phyloP scores from a whole-genome alignment of 2,888 invertebrate species.

The Leucophenga montana region DNA sequence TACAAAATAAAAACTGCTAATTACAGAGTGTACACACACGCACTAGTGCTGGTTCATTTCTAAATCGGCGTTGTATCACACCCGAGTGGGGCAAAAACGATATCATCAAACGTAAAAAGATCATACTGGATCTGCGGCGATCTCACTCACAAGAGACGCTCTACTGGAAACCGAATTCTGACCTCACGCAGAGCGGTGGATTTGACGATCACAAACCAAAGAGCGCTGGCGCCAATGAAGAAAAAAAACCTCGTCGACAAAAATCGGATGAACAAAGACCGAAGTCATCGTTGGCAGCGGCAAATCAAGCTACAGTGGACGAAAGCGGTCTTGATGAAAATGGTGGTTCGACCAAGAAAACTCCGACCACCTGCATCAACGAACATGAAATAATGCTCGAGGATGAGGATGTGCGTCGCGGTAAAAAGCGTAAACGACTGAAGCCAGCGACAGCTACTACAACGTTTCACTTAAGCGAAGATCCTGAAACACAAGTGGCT shows the following conservation, averaged over 20 bases:
- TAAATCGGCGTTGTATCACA: constrained; percentile 79
- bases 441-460: constrained; percentile 63
- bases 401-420: constrained; percentile 74
- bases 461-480: constrained; percentile 73
- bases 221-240: constrained; percentile 62
- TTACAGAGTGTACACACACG: constrained; percentile 79
- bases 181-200: constrained; percentile 69
- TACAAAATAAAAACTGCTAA: too few species aligned
- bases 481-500: constrained; percentile 83
- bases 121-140: constrained; percentile 81
- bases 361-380: constrained; percentile 66
- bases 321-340: constrained; percentile 36
- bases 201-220: constrained; percentile 63
- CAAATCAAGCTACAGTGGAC: constrained; percentile 38
- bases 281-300: constrained; percentile 61
- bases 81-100: constrained; percentile 79
- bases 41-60: constrained; percentile 76
- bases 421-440: constrained; percentile 75
- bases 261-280: constrained; percentile 63
- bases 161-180: constrained; percentile 74
- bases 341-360: constrained; percentile 42
- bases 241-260: constrained; percentile 59
- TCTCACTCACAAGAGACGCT: constrained; percentile 75
- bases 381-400: constrained; percentile 61
- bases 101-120: constrained; percentile 76